Percentiles rank a stretch among this genome's conserved stretches.
Conservation (phyloP, 1,140 invertebrate species). For the Cryptotermes secundus region DNA sequence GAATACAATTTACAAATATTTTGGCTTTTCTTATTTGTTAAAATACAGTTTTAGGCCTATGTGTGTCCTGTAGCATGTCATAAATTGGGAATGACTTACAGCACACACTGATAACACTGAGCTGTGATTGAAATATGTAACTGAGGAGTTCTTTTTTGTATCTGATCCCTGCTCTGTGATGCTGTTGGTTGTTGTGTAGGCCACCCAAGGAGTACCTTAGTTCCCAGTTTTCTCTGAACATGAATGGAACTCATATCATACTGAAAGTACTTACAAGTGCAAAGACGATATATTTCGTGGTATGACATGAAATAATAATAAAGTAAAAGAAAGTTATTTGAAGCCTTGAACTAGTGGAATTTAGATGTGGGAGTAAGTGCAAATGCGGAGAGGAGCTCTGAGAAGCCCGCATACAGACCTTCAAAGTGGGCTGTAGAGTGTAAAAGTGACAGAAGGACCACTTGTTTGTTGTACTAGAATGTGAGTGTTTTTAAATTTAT, state of each 20-base stretch:
- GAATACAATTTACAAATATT: no score
- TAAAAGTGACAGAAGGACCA: conserved; percentile 26
- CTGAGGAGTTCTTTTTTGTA: neutral
- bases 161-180: conserved; percentile 4
- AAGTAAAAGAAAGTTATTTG: neutral
- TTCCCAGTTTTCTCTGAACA: neutral
- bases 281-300: neutral
- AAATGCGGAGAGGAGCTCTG: neutral
- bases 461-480: conserved; percentile 34
- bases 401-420: neutral
- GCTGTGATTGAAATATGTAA: no score
- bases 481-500: conserved; percentile 36
- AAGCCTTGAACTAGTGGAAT: neutral
- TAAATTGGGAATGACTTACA: no score
- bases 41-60: no score
- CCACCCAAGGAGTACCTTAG: neutral
- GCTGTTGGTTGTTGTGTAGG: conserved; percentile 17
- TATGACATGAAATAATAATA: no score
- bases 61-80: no score
- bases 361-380: conserved; percentile 20
- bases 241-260: conserved; percentile 24
- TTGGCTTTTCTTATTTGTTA: no score
- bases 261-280: conserved; percentile 18
- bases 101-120: no score
- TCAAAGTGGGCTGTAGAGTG: conserved; percentile 1